These are phyloP conservation scores for Sceliomorpha sp. DNA, from an alignment of 2,888 invertebrate species.

Conservation along the genomic window DNA sequence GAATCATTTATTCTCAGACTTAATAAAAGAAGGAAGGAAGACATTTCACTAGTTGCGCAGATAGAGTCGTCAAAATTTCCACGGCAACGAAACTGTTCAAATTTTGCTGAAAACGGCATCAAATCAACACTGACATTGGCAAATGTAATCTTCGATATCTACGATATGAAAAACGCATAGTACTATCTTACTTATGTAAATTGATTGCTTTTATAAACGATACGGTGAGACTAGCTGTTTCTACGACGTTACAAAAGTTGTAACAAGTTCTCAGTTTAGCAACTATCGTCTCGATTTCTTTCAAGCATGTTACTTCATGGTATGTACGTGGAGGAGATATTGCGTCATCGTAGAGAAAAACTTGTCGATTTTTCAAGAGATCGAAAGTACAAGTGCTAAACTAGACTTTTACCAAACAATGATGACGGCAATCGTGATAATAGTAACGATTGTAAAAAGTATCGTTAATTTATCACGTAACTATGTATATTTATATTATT, in stretches of 20 bases:
- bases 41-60: constrained; percentile 42
- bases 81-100: constrained; percentile 7
- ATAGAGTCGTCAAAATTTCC: constrained; percentile 15
- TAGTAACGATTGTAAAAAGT: not conserved
- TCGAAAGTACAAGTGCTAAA: too few species aligned
- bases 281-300: too few species aligned
- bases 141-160: too few species aligned
- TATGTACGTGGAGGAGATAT: too few species aligned
- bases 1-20: constrained; percentile 35
- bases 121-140: too few species aligned
- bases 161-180: too few species aligned
- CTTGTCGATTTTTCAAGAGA: too few species aligned
- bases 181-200: too few species aligned
- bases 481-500: not conserved
- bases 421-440: too few species aligned
- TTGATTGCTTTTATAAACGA: constrained; percentile 41
- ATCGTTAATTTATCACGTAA: not conserved
- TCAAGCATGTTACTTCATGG: too few species aligned
- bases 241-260: constrained; percentile 59
- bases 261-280: too few species aligned
- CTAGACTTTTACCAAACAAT: constrained; percentile 10
- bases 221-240: constrained; percentile 74
- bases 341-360: too few species aligned
- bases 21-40: constrained; percentile 50
- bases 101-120: constrained; percentile 5